phyloP scores from a whole-genome alignment of 2,888 invertebrate genomes.

The Acholoe squamosa region DNA sequence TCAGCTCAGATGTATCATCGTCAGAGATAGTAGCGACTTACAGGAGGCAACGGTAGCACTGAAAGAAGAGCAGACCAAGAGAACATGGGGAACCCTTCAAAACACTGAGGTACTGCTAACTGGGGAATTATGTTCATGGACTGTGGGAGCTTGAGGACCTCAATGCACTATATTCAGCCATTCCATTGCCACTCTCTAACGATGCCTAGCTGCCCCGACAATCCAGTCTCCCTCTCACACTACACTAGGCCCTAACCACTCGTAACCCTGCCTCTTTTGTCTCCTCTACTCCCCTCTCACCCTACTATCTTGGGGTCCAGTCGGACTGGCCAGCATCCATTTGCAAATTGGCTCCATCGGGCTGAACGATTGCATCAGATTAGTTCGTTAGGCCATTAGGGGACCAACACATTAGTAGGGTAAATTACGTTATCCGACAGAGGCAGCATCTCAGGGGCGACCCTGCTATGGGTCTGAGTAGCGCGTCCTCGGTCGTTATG shows the following conservation, averaged over 20 bases:
- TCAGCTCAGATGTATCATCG: not conserved
- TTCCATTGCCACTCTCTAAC: not conserved
- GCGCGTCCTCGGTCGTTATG: constrained; percentile 34
- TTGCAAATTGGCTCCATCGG: constrained; percentile 56
- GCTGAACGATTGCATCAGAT: constrained; percentile 58
- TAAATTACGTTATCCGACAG: constrained; percentile 43
- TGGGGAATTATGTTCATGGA: too few relatives aligned
- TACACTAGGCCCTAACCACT: not conserved
- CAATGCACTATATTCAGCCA: not conserved
- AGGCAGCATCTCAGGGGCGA: not conserved
- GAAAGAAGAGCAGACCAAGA: too few relatives aligned
- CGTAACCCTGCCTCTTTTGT: not conserved
- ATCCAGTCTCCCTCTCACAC: not conserved
- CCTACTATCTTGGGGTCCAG: constrained; percentile 21
- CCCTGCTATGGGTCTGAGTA: not conserved
- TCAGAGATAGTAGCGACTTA: not conserved
- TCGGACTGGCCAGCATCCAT: constrained; percentile 36
- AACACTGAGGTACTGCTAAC: too few relatives aligned
- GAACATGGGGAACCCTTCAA: too few relatives aligned
- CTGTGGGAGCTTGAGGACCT: too few relatives aligned
- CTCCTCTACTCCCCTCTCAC: not conserved
- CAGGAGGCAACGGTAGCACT: not conserved
- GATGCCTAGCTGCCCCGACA: not conserved
- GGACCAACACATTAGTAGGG: not conserved
- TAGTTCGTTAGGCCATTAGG: constrained; percentile 61